Conservation (phyloP, 2,888 invertebrate species). For the Crematogaster levior region DNA sequence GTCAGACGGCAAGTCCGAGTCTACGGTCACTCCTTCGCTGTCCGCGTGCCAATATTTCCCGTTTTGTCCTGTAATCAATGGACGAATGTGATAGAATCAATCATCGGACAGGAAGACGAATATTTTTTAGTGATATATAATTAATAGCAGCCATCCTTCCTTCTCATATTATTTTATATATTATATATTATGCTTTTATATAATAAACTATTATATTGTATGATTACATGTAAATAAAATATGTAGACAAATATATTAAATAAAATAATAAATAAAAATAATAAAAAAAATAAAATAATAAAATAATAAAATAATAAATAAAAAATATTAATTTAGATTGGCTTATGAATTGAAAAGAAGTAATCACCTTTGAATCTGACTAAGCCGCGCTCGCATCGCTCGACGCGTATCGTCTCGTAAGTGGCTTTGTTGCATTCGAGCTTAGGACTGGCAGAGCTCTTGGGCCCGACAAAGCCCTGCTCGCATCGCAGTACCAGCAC, state of each 20-base stretch:
- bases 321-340: not conserved
- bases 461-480: conserved; percentile 98
- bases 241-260: too few species aligned
- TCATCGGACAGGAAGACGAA: not conserved
- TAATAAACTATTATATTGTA: not conserved
- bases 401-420: conserved; percentile 97
- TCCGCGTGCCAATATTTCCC: conserved; percentile 98
- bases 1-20: conserved; percentile 92
- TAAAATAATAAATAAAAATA: too few species aligned
- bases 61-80: conserved; percentile 90
- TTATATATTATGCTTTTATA: not conserved
- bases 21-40: conserved; percentile 94
- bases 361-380: conserved; percentile 95
- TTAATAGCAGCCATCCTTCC: not conserved
- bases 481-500: conserved; percentile 97
- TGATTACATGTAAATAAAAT: not conserved
- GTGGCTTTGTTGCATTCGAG: conserved; percentile 98
- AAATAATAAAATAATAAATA: too few species aligned
- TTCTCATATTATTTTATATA: not conserved
- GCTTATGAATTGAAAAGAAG: not conserved
- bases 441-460: conserved; percentile 91
- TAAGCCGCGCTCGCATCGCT: conserved; percentile 95
- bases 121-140: not conserved
- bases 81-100: not conserved
- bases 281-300: too few species aligned